These are phyloP conservation scores for Falcunculus frontatus DNA, from an alignment of 2,113 vertebrate genomes.

Conservation along the genomic window DNA sequence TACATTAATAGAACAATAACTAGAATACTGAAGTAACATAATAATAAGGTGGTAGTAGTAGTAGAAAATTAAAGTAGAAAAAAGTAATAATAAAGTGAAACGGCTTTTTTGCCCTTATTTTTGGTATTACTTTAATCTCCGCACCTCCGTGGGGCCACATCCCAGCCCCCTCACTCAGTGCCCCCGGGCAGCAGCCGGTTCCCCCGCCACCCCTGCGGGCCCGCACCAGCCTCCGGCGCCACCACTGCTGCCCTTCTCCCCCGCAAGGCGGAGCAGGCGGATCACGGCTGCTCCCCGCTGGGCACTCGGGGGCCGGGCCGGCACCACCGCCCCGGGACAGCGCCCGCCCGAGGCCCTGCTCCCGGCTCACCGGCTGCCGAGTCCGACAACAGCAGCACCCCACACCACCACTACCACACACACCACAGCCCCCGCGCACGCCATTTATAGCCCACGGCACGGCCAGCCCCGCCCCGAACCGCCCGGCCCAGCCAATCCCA, in stretches of 20 bases:
- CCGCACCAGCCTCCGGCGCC: neutral
- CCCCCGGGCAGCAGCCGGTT: neutral
- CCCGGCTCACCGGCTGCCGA: too few relatives aligned
- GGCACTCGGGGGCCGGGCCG: neutral
- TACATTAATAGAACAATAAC: neutral
- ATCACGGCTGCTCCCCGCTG: too few relatives aligned
- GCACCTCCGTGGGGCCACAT: too few relatives aligned
- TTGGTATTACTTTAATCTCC: neutral
- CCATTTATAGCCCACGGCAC: neutral
- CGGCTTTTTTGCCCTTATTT: neutral
- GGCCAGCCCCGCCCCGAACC: too few relatives aligned
- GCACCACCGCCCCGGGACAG: too few relatives aligned
- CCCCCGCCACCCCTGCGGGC: too few relatives aligned
- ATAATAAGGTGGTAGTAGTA: neutral
- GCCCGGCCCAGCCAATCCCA: neutral
- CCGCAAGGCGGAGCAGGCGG: too few relatives aligned
- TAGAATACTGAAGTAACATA: neutral
- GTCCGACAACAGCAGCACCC: too few relatives aligned
- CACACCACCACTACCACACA: too few relatives aligned
- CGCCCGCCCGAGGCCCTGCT: too few relatives aligned
- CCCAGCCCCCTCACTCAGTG: too few relatives aligned
- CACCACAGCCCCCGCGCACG: fast-evolving
- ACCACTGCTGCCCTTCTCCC: neutral
- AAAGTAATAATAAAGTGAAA: neutral
- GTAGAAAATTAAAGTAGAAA: neutral